Conservation (phyloP, 2,113 vertebrate genomes). For the Brachyhypopomus occidentalis region DNA sequence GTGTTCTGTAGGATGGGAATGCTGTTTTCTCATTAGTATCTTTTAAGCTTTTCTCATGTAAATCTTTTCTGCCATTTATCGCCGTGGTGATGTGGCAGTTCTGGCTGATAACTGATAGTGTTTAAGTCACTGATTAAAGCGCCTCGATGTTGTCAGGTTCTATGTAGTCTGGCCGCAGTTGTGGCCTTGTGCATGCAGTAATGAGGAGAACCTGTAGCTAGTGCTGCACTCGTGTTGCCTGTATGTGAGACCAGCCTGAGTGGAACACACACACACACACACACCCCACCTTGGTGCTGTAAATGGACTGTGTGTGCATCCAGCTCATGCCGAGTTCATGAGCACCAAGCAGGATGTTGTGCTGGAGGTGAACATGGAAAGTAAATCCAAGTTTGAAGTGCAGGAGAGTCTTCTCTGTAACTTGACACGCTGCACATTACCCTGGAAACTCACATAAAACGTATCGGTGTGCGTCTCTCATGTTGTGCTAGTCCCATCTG, state of each 20-base stretch:
- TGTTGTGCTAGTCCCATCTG: slow-evolving; percentile 15
- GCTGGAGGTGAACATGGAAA: background rate
- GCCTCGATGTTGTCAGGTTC: slow-evolving; percentile 1
- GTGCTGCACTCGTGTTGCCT: slow-evolving; percentile 20
- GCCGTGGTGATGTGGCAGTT: no score
- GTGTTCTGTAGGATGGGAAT: no score
- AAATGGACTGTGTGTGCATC: background rate
- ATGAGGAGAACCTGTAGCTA: background rate
- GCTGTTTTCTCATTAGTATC: no score
- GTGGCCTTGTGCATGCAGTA: slow-evolving; percentile 38
- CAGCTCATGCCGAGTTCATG: background rate
- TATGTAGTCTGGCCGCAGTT: slow-evolving; percentile 24
- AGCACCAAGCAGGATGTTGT: background rate
- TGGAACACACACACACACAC: background rate
- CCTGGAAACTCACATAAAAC: slow-evolving; percentile 4
- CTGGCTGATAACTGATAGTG: no score
- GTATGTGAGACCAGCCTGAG: slow-evolving; percentile 23
- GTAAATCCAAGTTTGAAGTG: background rate
- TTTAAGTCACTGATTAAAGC: background rate
- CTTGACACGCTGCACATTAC: background rate
- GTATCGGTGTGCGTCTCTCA: slow-evolving; percentile 1
- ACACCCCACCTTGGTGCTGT: background rate
- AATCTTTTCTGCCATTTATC: no score
- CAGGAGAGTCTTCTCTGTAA: background rate
- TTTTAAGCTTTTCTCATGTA: no score